Conservation (phyloP, 53 echinoderm and acorn worm genomes). For the Mesocentrotus franciscanus region DNA sequence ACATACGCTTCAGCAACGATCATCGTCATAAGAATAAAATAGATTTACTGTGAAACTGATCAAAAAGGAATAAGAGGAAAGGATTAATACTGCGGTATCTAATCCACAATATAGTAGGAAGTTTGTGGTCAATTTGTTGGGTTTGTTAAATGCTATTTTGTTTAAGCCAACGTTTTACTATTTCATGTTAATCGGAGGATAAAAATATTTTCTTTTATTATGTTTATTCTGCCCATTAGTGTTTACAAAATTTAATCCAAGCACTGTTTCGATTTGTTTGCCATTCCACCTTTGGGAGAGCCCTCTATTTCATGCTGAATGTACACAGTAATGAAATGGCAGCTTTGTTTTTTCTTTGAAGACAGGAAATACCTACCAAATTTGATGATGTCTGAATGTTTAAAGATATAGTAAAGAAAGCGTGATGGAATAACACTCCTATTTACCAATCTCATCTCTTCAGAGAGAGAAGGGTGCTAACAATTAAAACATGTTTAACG, state of each 20-base stretch:
- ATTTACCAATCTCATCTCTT: too few species aligned
- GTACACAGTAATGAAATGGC: too few species aligned
- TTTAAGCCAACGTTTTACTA: neutral
- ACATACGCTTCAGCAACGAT: neutral
- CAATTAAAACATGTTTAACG: neutral
- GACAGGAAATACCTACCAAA: too few species aligned
- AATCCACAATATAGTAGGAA: constrained; percentile 20
- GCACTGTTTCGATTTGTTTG: neutral
- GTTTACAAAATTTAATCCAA: neutral
- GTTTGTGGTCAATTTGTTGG: constrained; percentile 36
- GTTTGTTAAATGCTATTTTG: neutral
- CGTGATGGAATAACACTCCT: too few species aligned
- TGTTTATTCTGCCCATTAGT: neutral
- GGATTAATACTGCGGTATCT: constrained; percentile 18
- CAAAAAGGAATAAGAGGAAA: constrained; percentile 16
- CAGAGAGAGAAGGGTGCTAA: too few species aligned
- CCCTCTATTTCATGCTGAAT: too few species aligned
- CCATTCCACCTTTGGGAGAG: too few species aligned
- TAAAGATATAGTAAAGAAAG: too few species aligned
- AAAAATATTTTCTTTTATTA: neutral
- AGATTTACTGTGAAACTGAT: neutral
- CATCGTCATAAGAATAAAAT: neutral
- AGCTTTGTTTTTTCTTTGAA: too few species aligned
- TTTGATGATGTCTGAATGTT: too few species aligned
- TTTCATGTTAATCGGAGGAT: neutral